Percentiles rank a stretch among this genome's conserved stretches.
phyloP scores from a whole-genome alignment of 2,113 vertebrate species.

The Galeopterus variegatus region DNA sequence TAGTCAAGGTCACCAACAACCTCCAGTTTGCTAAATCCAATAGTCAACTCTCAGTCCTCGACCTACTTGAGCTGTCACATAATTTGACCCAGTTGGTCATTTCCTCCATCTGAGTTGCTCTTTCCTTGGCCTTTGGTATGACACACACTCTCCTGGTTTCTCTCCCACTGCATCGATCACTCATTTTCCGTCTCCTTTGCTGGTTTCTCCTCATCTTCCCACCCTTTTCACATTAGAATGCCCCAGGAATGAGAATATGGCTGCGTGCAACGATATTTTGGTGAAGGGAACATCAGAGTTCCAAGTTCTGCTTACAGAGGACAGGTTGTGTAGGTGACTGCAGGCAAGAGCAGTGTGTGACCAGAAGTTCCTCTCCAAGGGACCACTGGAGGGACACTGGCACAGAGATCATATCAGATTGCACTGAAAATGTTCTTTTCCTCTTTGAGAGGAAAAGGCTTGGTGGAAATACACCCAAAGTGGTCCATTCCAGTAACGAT shows the following conservation, averaged over 20 bases:
- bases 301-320: background rate
- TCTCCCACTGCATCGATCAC: accelerated
- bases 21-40: background rate
- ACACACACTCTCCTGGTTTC: background rate
- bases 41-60: background rate
- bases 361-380: background rate
- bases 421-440: background rate
- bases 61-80: background rate
- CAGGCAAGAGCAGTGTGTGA: background rate
- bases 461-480: background rate
- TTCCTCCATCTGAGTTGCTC: background rate
- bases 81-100: background rate
- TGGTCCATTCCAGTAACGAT: background rate
- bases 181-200: background rate
- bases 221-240: background rate
- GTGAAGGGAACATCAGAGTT: background rate
- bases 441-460: background rate
- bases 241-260: background rate
- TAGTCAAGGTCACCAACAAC: background rate
- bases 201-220: background rate
- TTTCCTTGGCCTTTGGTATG: background rate
- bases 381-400: background rate
- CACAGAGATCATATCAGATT: accelerated
- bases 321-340: background rate
- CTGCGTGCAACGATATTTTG: background rate